Evolutionary conservation across 2,797 vertebrate species (phyloP), one percentile per base, ranked within the genome.

Genomic region (Telmatherina bonti): DNA sequence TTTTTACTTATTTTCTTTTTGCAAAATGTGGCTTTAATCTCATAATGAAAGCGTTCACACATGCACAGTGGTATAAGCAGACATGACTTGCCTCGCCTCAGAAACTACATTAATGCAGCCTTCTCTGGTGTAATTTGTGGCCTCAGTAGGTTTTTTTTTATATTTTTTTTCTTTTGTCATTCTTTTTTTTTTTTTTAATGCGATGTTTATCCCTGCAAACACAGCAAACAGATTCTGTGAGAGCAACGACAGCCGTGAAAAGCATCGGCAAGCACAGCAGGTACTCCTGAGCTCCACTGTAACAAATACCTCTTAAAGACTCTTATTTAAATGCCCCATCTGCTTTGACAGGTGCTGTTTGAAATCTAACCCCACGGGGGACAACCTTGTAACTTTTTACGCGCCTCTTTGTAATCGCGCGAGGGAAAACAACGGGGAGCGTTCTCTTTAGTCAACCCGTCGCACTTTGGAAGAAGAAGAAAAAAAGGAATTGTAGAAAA

Each of bases 291-390:
- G 91, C 85, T 79, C 72, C 80, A 85, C 88, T 83, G 90, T 90
- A 91, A 93, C 93, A 93, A 92, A 93, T 92, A 94, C 94, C 93
- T 94, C 93, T 88, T 86, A 90, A 93, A 93, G 90, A 93, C 90
- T 90, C 91, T 88, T 93, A 91, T 93, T 94, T 92, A 93, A 93
- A 93, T 91, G 91, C 91, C 92, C 94, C 94, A 95, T 95, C 94
- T 95, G 94, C 93, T 95, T 94, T 94, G 92, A 92, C 94, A 95
- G 94, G 94, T 95, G 94, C 92, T 91, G 92, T 92, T 93, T 94
- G 88, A 92, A 92, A 93, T 92, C 87, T 90, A 90, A 89, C 90
- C 92, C 94, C 94, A 92, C 92, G 86, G 94, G 94, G 93, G 93
- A 93, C 88, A 91, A 92, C 91, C 92, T 89, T 91, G 87, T 91